phyloP scores from a whole-genome alignment of 1,140 invertebrate genomes.

The Triops longicaudatus region DNA sequence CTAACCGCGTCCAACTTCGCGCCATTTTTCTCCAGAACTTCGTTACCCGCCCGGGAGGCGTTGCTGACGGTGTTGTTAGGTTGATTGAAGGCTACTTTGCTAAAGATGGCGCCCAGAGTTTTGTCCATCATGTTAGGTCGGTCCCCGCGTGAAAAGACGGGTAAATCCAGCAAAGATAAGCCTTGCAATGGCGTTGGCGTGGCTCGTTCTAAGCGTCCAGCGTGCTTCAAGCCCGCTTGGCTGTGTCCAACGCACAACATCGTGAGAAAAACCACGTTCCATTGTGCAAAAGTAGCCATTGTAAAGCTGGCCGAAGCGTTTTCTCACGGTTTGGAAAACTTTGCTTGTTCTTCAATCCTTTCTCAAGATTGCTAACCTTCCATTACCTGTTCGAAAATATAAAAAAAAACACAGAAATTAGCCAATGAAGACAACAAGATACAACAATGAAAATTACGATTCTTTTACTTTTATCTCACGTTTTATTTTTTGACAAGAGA shows the following conservation, averaged over 20 bases:
- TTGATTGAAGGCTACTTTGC: conserved; percentile 53
- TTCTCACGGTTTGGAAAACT: background rate
- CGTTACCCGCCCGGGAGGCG: conserved; percentile 15
- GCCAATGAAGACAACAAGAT: background rate
- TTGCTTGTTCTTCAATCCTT: background rate
- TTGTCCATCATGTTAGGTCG: conserved; percentile 43
- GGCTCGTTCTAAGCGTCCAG: background rate
- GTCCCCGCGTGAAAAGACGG: conserved; percentile 29
- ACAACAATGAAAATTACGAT: too few relatives aligned
- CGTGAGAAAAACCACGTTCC: background rate
- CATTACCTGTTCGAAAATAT: background rate
- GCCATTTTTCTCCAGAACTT: background rate
- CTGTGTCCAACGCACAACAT: background rate
- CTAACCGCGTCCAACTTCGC: background rate
- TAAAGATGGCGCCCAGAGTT: conserved; percentile 54
- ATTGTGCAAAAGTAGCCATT: background rate
- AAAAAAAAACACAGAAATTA: background rate
- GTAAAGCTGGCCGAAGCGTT: background rate
- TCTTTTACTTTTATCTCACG: too few relatives aligned
- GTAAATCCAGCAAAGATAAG: conserved; percentile 29
- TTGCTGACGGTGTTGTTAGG: conserved; percentile 25
- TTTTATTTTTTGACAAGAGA: too few relatives aligned
- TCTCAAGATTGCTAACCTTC: background rate
- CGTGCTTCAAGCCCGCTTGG: background rate
- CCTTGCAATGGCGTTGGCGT: conserved; percentile 13